Conservation (phyloP, 2,888 invertebrate species). For the Cremastinae sp. region DNA sequence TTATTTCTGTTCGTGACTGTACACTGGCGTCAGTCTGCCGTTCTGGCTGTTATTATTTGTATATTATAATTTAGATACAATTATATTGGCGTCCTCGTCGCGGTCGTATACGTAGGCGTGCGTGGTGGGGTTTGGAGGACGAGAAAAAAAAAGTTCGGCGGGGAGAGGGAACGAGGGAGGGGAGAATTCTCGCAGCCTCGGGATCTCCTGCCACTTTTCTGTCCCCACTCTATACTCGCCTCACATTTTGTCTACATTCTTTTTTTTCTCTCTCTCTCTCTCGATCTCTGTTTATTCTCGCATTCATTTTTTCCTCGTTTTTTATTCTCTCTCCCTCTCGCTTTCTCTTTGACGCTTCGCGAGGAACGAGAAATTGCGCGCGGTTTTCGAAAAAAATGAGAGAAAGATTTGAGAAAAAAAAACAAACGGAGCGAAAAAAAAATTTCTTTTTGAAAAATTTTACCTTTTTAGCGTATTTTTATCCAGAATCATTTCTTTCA, state of each 20-base stretch:
- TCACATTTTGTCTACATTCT: too few species aligned
- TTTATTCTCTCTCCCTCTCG: conserved; percentile 36
- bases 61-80: conserved; percentile 80
- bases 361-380: conserved; percentile 1
- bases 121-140: conserved; percentile 38
- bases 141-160: not conserved
- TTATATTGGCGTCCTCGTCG: conserved; percentile 77
- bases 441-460: too few species aligned
- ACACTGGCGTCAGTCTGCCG: conserved; percentile 79
- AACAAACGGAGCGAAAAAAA: too few species aligned
- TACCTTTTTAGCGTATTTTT: not conserved
- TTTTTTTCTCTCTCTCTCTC: conserved; percentile 14
- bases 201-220: conserved; percentile 44
- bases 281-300: conserved; percentile 17
- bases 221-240: conserved; percentile 16
- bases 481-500: not conserved
- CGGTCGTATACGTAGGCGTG: conserved; percentile 59
- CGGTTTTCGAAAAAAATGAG: conserved; percentile 22
- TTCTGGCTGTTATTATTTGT: conserved; percentile 80
- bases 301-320: conserved; percentile 17
- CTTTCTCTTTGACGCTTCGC: conserved; percentile 40
- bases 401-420: conserved; percentile 38
- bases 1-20: conserved; percentile 70
- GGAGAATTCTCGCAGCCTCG: conserved; percentile 35
- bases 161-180: not conserved